Evolutionary conservation across 2,888 invertebrate genomes (phyloP), one percentile per base, ranked within the genome.

Genomic region (Thera obeliscata): DNA sequence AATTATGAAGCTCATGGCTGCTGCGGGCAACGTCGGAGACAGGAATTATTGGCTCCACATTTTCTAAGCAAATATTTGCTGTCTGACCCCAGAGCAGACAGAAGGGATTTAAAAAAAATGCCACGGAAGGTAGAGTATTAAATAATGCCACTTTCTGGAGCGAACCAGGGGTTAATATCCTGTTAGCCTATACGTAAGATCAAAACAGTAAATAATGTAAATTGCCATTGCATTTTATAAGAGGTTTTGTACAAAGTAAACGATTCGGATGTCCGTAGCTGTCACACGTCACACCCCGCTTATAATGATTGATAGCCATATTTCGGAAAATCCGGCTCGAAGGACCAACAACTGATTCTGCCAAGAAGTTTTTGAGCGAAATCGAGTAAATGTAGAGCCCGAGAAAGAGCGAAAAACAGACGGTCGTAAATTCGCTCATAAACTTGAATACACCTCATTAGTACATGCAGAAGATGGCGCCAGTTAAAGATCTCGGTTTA

Each of bases 1-100:
- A 89, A 91, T 92, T 90, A 90, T 85, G 83, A 77, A 82, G 81
- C 78, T 76, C 78, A 69, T 76, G 69, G 73, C 74, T 66, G 70
- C 69, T 66, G 59, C 56, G 60, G 60, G 69, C 68, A 67, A 50
- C 64, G 70, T 61, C 65, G 55, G 56, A 61, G 68, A 72, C 69
- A 66, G 67, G 65, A 76, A 72, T 73, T 74, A 68, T 70, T 74
- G 75, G 75, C 73, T 74, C 68, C 63, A 74, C 69, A 78, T 72
- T 73, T 72, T 72, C 66, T 70, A 66, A 69, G 58, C 67, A 74
- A 74, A 73, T 72, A 71, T 75, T 74, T 75, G 71, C 54, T 33
- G 59, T 62, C 69, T 68, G 66, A 60, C 64, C 60, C 56, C 58
- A 54, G 58, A 67, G 63, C 57, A 73, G 71, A 67, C 64, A 64